phyloP scores from a whole-genome alignment of 2,888 invertebrate species.

The Ormia ochracea region DNA sequence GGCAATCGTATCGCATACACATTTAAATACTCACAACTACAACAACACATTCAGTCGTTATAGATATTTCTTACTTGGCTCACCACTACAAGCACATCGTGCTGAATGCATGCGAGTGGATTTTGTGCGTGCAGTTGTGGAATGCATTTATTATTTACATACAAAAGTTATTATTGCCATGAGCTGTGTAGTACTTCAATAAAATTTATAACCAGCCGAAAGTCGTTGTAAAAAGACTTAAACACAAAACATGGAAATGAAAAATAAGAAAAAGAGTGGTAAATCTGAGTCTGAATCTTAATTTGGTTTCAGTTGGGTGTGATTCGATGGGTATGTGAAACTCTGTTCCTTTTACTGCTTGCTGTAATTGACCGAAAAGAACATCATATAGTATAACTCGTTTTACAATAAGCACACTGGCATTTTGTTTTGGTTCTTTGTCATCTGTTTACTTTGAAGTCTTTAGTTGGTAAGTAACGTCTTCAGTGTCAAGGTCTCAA shows the following conservation, averaged over 20 bases:
- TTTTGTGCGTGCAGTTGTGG: slow-evolving; percentile 42
- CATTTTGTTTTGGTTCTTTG: slow-evolving; percentile 64
- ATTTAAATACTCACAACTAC: slow-evolving; percentile 1
- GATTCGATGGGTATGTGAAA: slow-evolving; percentile 26
- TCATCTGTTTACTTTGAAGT: slow-evolving; percentile 13
- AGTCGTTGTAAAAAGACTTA: background rate
- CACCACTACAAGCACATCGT: slow-evolving; percentile 14
- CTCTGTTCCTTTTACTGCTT: slow-evolving; percentile 46
- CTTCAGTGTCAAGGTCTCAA: slow-evolving; percentile 78
- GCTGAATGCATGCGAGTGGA: background rate
- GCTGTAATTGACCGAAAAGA: slow-evolving; percentile 70
- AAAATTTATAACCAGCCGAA: slow-evolving; percentile 23
- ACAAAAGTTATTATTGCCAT: slow-evolving; percentile 13
- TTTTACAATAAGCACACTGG: slow-evolving; percentile 59
- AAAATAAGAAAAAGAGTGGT: slow-evolving; percentile 17
- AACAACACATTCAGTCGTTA: background rate
- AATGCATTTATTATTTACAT: slow-evolving; percentile 15
- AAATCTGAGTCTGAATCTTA: slow-evolving; percentile 18
- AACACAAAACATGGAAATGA: background rate
- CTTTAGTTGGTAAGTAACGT: slow-evolving; percentile 75
- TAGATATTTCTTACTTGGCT: background rate
- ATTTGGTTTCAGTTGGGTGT: background rate
- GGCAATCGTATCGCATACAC: slow-evolving; percentile 44
- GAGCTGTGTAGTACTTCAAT: background rate
- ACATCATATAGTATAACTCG: slow-evolving; percentile 70